A percentile compares a stretch with the other conserved stretches of the same genome.
Conservation (phyloP, 2,797 vertebrate species). For the Helarctos malayanus region DNA sequence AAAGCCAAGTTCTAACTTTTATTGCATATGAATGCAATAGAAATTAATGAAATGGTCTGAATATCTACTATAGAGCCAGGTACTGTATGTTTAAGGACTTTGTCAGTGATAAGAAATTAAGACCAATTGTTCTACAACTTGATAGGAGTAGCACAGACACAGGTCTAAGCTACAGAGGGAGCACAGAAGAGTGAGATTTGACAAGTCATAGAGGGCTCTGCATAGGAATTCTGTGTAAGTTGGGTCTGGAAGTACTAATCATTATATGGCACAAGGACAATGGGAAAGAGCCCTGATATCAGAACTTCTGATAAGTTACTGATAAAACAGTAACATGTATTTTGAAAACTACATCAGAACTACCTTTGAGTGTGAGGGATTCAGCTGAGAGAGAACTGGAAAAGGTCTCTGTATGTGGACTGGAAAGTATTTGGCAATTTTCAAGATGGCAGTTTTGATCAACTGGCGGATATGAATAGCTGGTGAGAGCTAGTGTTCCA, state of each 20-base stretch:
- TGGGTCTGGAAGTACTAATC: background rate
- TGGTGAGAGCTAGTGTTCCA: background rate
- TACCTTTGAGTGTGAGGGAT: background rate
- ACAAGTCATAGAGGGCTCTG: background rate
- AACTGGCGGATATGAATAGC: background rate
- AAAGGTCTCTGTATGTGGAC: background rate
- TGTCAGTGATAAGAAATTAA: background rate
- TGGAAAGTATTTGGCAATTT: background rate
- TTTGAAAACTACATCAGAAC: background rate
- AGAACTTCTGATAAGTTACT: too few relatives aligned
- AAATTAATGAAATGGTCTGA: background rate
- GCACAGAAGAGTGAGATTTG: background rate
- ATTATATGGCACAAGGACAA: background rate
- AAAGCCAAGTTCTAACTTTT: background rate
- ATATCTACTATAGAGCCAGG: background rate
- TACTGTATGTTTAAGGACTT: background rate
- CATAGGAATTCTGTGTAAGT: background rate
- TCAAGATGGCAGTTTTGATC: background rate
- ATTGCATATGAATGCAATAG: background rate
- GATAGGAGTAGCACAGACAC: background rate
- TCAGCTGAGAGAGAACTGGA: background rate
- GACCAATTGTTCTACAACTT: background rate
- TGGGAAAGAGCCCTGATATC: background rate
- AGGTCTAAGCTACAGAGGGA: background rate
- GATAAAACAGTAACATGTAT: background rate